Evolutionary conservation across 2,113 vertebrate genomes (phyloP), one percentile per base, ranked within the genome.

Genomic region (Dissostichus mawsoni): DNA sequence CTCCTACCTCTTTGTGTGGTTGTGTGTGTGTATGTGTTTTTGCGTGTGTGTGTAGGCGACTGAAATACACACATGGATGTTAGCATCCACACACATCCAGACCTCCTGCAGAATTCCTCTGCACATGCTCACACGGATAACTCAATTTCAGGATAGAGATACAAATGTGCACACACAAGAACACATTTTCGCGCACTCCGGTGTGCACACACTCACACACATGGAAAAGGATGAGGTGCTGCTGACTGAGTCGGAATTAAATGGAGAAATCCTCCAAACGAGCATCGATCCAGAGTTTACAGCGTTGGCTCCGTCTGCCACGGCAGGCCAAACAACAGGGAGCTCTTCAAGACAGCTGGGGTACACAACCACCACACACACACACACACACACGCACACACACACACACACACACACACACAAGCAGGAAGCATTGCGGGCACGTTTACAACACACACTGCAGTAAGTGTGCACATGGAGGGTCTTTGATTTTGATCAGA

Each of bases 211-310:
- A 52, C 59, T 23, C 13, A 50, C 33, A 69, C 16, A 68, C 52
- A n/a, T 0, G 23, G 11, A 70, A 53, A 41, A 76, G 59, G 45
- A 74, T 51, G 70, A 78, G 83, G 80, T 86, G 81, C 91, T 93
- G 92, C 92, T 91, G 92, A 93, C 88, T 76, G 69, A 80, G 86
- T 85, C 77, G 68, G 83, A 94, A 87, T 87, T 87, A 88, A 75
- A 91, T 57, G 69, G 78, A 86, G 84, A 91, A 90, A 90, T 90
- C 84, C 80, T 89, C 84, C 87, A 93, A 92, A 90, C 64, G 66
- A 90, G 86, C 87, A 92, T 93, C 84, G 83, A 88, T 92, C 90
- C 74, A 81, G 69, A 84, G 78, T 80, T 85, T 84, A 89, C 71
- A 80, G 62, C 62, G 14, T 50, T 58, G 11, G 83, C 81, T 81